A percentile compares a stretch with the other conserved stretches of the same genome.
Conservation (phyloP, 1,140 invertebrate genomes). For the Popillia japonica region DNA sequence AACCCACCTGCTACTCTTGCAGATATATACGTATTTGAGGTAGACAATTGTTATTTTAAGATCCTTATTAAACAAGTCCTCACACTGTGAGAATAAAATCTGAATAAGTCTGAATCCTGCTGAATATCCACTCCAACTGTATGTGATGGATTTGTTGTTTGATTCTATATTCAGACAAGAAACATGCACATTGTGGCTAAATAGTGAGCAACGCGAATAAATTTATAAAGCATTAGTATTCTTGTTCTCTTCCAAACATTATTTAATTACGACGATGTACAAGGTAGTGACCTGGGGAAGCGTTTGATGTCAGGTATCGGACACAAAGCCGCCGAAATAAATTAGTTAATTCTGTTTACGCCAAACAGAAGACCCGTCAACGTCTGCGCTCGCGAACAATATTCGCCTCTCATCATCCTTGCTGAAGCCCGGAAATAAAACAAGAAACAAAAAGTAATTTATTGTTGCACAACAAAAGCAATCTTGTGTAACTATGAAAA, state of each 20-base stretch:
- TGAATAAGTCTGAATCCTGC: too few relatives aligned
- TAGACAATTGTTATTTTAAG: too few relatives aligned
- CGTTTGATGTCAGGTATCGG: conserved; percentile 32
- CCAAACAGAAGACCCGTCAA: neutral
- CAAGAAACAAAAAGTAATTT: conserved; percentile 30
- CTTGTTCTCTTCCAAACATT: neutral
- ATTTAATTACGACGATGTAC: neutral
- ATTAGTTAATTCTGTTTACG: conserved; percentile 28
- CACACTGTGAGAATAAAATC: too few relatives aligned
- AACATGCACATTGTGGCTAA: too few relatives aligned
- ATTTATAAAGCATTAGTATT: too few relatives aligned
- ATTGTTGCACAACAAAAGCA: conserved; percentile 30
- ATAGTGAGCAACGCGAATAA: too few relatives aligned
- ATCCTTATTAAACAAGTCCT: too few relatives aligned
- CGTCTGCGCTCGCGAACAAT: conserved; percentile 24
- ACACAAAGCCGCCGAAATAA: conserved; percentile 22
- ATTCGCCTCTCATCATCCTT: neutral
- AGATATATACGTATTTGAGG: too few relatives aligned
- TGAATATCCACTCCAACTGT: too few relatives aligned
- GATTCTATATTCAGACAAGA: too few relatives aligned
- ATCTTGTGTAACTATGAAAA: neutral
- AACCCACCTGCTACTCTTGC: too few relatives aligned
- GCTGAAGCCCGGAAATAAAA: conserved; percentile 5
- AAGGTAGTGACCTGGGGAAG: neutral
- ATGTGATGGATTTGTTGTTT: too few relatives aligned